phyloP scores from a whole-genome alignment of 2,888 invertebrate genomes.

The Syrphus vitripennis region DNA sequence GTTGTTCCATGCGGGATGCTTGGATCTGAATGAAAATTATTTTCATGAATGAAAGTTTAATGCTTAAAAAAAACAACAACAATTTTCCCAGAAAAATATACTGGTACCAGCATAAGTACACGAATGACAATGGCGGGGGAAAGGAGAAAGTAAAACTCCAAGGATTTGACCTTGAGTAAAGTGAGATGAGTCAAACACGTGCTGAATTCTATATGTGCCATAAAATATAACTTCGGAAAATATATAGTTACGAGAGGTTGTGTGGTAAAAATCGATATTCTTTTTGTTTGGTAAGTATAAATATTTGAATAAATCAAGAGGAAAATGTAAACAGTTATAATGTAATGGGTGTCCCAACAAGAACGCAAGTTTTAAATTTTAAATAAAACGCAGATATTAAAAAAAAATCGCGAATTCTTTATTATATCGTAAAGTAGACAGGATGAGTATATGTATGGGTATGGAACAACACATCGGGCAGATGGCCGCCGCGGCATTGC shows the following conservation, averaged over 20 bases:
- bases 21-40: conserved; percentile 32
- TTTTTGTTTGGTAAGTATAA: neutral
- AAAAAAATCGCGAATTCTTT: too few relatives aligned
- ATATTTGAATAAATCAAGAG: neutral
- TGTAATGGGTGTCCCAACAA: too few relatives aligned
- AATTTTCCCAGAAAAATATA: neutral
- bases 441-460: too few relatives aligned
- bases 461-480: too few relatives aligned
- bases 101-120: too few relatives aligned
- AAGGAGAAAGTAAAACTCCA: conserved; percentile 10
- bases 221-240: neutral
- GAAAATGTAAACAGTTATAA: neutral
- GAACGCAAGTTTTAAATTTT: too few relatives aligned
- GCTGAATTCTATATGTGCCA: conserved; percentile 6
- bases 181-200: conserved; percentile 30
- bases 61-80: neutral
- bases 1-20: neutral
- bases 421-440: too few relatives aligned
- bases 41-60: conserved; percentile 62
- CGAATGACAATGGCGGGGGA: neutral
- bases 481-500: too few relatives aligned
- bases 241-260: neutral
- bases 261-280: conserved; percentile 26
- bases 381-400: too few relatives aligned
- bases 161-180: conserved; percentile 29